Evolutionary conservation across 2,113 vertebrate genomes (phyloP), one percentile per base, ranked within the genome.

Genomic region (Gymnarchus niloticus): DNA sequence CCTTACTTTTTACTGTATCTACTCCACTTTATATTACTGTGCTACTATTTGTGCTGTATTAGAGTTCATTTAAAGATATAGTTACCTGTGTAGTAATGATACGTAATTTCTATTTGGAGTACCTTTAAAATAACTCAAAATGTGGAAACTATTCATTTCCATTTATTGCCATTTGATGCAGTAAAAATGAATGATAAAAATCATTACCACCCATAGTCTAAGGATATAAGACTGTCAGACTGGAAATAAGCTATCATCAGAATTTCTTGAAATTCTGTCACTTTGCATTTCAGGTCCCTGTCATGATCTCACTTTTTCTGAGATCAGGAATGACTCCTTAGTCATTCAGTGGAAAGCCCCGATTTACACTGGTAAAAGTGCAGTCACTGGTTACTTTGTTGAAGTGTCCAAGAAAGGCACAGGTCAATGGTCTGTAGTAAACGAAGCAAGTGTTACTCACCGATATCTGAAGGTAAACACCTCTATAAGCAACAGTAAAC

Each of bases 301-400:
- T 59, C 97, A 96, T 3, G 97, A 96, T 90, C 89, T 99, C 92
- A 96, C 91, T 0, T 95, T 97, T 93, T 97, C 97, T 84, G 98
- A 99, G 91, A 94, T 99, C 56, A 94, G 98, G 87, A 88, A 95
- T 83, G 89, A 94, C 6, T 99, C 98, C 1, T 89, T 99, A 89
- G 95, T 99, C 83, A 82, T 99, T 80, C 94, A 96, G 61, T 99
- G 98, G 98, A 98, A 95, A 87, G 93, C 96, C 17, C 98, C 98
- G 0, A 90, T 98, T 61, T 99, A 97, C 86, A 86, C 88, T 0
- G 98, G 98, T 37, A 93, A 92, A 0, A 91, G 95, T 3, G 92
- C 95, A 0, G 86, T 99, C 84, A 94, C 93, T 2, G 98, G 98
- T 0, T 99, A 98, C 89, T 91, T 96, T 2, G 95, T 99, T 89